Evolutionary conservation across 2,888 invertebrate genomes (phyloP), one percentile per base, ranked within the genome.

Genomic region (Tenthredo notha): DNA sequence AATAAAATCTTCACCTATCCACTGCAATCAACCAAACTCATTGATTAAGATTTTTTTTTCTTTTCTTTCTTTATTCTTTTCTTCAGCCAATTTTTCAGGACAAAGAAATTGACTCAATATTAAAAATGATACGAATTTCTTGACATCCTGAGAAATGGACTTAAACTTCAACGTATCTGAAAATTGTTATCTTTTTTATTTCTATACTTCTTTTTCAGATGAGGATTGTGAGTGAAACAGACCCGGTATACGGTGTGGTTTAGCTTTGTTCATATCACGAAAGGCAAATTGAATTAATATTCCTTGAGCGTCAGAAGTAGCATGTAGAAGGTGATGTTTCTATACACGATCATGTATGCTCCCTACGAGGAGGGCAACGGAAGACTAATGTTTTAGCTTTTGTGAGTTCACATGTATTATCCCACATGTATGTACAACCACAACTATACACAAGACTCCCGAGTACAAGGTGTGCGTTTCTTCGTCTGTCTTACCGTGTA

Each of bases 321-420:
- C 87, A 85, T 87, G 87, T 86, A 75, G 37, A 37, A 75, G 85
- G 21, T 47, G 85, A 82, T 85, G 85, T 85, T 85, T 82, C 85
- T 50, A 82, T 82, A 67, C 65, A 58, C 74, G 80, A 70, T 85
- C 80, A 37, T 54, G 85, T n/a, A 25, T 80, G 77, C 58, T 84
- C 84, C 61, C 84, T 43, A 67, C 47, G 78, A 37, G 72, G 80
- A 33, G 70, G 33, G 80, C 47, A 40, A n/a, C 47, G 43, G 85
- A 89, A 89, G 90, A 90, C 88, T 88, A 90, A 90, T 90, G 89
- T 87, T 87, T 86, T 83, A 85, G 88, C 88, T 87, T 88, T 89
- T 87, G 88, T 61, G 84, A 86, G 85, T 40, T 65, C 65, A 75
- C 85, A 86, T 86, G 87, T 65, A 29, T 58, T 6, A 15, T 21